phyloP scores from a whole-genome alignment of 2,113 vertebrate genomes.

The Hucho hucho region DNA sequence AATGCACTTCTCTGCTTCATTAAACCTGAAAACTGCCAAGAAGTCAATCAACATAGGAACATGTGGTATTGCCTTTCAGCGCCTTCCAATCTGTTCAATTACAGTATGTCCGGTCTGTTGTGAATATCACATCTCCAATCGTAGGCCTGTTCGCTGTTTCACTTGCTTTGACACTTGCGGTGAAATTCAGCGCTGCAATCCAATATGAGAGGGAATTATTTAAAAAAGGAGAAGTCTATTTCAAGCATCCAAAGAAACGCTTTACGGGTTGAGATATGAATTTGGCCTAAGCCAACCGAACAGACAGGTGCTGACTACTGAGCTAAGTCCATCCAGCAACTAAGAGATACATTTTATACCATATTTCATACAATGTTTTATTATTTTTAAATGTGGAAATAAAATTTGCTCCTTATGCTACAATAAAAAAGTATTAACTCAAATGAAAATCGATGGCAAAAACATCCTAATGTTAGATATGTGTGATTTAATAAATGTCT shows the following conservation, averaged over 20 bases:
- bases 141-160: constrained; percentile 9
- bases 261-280: no score
- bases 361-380: no score
- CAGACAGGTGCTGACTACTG: no score
- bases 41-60: constrained; percentile 51
- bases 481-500: no score
- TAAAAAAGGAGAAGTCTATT: constrained; percentile 7
- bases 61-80: constrained; percentile 44
- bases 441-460: no score
- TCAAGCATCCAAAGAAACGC: constrained; percentile 1
- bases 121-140: constrained; percentile 40
- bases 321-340: no score
- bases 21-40: constrained; percentile 48
- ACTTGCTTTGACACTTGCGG: constrained; percentile 45
- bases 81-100: constrained; percentile 4
- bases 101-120: constrained; percentile 28
- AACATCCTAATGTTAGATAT: no score
- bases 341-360: no score
- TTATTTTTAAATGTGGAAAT: no score
- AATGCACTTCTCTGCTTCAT: constrained; percentile 35
- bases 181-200: constrained; percentile 31
- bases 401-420: no score
- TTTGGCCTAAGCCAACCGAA: no score
- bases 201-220: constrained; percentile 13
- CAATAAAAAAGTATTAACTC: no score